Conservation (phyloP, 2,888 invertebrate genomes). For the Stenotaenia linearis region DNA sequence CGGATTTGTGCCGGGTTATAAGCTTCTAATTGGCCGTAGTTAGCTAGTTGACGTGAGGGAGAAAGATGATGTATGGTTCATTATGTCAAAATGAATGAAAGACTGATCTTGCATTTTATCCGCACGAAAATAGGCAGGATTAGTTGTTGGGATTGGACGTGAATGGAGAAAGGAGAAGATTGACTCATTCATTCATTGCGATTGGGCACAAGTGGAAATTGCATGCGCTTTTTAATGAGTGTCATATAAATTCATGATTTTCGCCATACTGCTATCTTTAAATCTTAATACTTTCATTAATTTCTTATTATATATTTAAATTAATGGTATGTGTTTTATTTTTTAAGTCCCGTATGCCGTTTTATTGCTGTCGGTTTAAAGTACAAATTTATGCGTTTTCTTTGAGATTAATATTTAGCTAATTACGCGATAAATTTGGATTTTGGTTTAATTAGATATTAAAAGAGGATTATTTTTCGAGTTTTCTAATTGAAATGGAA, state of each 20-base stretch:
- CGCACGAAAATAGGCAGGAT: not conserved
- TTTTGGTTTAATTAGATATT: too few relatives aligned
- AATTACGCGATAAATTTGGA: not conserved
- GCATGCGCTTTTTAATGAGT: not conserved
- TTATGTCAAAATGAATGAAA: not conserved
- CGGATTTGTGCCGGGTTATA: not conserved
- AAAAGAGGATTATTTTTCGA: too few relatives aligned
- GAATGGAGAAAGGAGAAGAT: not conserved
- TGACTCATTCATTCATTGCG: not conserved
- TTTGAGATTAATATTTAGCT: not conserved
- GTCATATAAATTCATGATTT: not conserved
- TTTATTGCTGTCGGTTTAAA: too few relatives aligned
- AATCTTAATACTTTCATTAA: not conserved
- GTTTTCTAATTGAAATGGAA: too few relatives aligned
- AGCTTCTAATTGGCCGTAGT: slow-evolving; percentile 4
- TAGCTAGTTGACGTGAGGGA: not conserved
- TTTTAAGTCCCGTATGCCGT: not conserved
- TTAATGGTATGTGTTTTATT: not conserved
- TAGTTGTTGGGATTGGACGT: not conserved
- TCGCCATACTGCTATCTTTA: not conserved
- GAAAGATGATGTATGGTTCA: not conserved
- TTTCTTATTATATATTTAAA: not conserved
- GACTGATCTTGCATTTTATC: slow-evolving; percentile 3
- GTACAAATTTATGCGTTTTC: not conserved
- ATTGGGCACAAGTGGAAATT: not conserved